A percentile compares a stretch with the other conserved stretches of the same genome.
Conservation (phyloP, 2,888 invertebrate genomes). For the Macropis europaea region DNA sequence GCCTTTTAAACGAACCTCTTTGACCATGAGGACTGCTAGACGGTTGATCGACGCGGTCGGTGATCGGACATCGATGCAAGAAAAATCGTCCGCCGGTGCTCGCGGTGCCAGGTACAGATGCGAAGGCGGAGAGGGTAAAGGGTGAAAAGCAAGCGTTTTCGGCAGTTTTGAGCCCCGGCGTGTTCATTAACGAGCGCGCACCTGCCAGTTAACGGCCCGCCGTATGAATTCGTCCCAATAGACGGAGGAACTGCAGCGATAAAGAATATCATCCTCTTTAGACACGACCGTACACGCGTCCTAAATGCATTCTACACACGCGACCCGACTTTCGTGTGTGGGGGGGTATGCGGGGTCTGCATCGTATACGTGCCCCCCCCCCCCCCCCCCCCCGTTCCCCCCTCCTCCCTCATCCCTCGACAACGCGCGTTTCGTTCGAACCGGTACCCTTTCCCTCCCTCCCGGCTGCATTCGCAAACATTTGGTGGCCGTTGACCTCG, state of each 20-base stretch:
- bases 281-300: constrained; percentile 57
- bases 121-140: constrained; percentile 28
- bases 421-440: constrained; percentile 48
- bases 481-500: constrained; percentile 78
- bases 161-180: constrained; percentile 43
- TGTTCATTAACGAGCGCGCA: constrained; percentile 60
- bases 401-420: constrained; percentile 45
- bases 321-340: constrained; percentile 68
- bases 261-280: constrained; percentile 67
- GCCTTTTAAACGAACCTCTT: constrained; percentile 12
- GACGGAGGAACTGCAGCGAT: constrained; percentile 65
- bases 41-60: too few relatives aligned
- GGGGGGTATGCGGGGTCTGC: constrained; percentile 50
- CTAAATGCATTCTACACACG: constrained; percentile 75
- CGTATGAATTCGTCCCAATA: constrained; percentile 64
- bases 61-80: background rate
- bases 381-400: constrained; percentile 26
- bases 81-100: constrained; percentile 27
- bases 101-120: constrained; percentile 57
- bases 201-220: constrained; percentile 59
- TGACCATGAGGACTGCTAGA: constrained; percentile 3
- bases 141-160: constrained; percentile 41
- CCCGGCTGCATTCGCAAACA: constrained; percentile 74
- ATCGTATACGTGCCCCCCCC: constrained; percentile 49
- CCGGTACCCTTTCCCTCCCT: constrained; percentile 55